Evolutionary conservation across 2,888 invertebrate genomes (phyloP).

Genomic region (Pollenia griseotomentosa): DNA sequence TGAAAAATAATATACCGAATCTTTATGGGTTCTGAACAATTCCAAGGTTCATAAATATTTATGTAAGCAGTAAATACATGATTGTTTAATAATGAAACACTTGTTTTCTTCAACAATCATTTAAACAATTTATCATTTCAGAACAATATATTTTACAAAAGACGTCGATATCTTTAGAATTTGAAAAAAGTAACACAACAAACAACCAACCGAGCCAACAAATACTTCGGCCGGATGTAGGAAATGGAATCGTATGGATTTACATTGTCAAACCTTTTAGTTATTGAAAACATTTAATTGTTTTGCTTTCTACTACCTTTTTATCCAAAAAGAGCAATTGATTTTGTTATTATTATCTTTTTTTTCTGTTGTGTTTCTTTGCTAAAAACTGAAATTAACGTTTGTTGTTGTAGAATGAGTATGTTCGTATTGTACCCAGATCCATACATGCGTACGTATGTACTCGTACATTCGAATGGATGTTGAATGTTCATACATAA

Average conservation of each 20-base stretch:
- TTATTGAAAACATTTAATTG: slow-evolving; percentile 56
- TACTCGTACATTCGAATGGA: background rate
- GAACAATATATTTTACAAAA: slow-evolving; percentile 26
- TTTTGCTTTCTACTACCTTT: slow-evolving; percentile 53
- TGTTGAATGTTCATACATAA: background rate
- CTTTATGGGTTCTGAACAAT: no score
- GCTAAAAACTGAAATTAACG: slow-evolving; percentile 29
- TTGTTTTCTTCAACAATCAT: slow-evolving; percentile 13
- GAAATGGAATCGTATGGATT: slow-evolving; percentile 64
- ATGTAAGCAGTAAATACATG: slow-evolving; percentile 2
- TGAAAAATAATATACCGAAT: no score
- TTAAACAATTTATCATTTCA: slow-evolving; percentile 33
- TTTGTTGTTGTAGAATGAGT: slow-evolving; percentile 8
- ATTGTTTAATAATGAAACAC: background rate
- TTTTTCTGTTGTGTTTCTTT: slow-evolving; percentile 9
- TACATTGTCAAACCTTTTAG: slow-evolving; percentile 59
- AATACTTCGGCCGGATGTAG: slow-evolving; percentile 70
- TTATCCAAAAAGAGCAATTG: slow-evolving; percentile 55
- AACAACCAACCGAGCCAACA: slow-evolving; percentile 11
- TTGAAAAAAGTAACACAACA: slow-evolving; percentile 2
- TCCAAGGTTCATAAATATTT: background rate
- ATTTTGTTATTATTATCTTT: slow-evolving; percentile 2
- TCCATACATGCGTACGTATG: background rate
- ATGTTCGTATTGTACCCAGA: background rate
- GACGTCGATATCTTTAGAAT: slow-evolving; percentile 29